A percentile compares a stretch with the other conserved stretches of the same genome.
These are phyloP conservation scores for Tipula lateralis DNA, from an alignment of 2,888 invertebrate species.

Conservation along the genomic window DNA sequence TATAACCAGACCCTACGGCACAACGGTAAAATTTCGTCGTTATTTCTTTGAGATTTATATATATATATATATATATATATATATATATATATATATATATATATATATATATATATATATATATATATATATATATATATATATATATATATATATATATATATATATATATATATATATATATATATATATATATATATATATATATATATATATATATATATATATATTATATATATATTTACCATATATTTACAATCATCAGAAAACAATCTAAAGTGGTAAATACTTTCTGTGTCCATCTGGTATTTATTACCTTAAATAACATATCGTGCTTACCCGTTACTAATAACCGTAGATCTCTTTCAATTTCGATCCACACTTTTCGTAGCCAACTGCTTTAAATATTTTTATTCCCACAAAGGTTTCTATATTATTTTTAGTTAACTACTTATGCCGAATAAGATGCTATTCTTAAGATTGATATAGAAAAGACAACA, in stretches of 20 bases:
- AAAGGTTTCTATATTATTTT: too few species aligned
- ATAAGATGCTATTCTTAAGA: neutral
- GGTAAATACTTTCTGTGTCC: too few species aligned
- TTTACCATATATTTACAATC: too few species aligned
- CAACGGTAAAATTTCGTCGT: constrained; percentile 24
- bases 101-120: neutral
- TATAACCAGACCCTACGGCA: constrained; percentile 24
- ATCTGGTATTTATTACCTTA: too few species aligned
- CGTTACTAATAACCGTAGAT: too few species aligned
- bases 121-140: neutral
- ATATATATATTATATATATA: too few species aligned
- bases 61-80: neutral
- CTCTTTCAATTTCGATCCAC: too few species aligned
- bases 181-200: neutral
- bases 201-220: neutral
- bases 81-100: neutral
- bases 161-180: neutral
- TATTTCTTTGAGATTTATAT: neutral
- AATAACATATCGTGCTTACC: too few species aligned
- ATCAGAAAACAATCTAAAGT: too few species aligned
- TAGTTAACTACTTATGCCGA: neutral
- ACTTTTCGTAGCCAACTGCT: too few species aligned
- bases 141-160: neutral
- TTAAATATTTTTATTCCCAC: too few species aligned
- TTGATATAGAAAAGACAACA: neutral